Base-by-base conservation (phyloP, 2,113 vertebrate species). In the Ctenomys sociabilis region DNA sequence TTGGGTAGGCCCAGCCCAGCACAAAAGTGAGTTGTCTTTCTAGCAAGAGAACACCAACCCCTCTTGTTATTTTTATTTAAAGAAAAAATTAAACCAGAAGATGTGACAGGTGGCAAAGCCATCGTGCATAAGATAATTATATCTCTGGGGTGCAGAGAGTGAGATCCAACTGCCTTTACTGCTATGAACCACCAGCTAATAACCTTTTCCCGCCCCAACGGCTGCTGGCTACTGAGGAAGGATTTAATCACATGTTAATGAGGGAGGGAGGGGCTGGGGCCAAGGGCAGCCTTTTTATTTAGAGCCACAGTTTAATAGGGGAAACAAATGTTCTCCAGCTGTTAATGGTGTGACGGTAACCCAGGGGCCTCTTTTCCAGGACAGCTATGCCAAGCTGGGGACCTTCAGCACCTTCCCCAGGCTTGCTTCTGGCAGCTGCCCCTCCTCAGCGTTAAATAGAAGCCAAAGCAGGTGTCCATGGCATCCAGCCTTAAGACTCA, bases 21-120 rank as follows among this genome's bases (percentile, higher is more conserved):
- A 85, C 63, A 26, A 86, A 88, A 97, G 85, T 11, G 3, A 93
- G 91, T 37, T 49, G 49, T 61, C 52, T 59, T 8, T 21, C 64
- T 13, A 94, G 97, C 91, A 97, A 96, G 88, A 89, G 94, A 93
- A 91, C 68, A 61, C 61, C 81, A 96, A 83, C 81, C 81, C 52
- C 57, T 93, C 93, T 95, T 0, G 0, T 94, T 97, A 75, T 96
- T 97, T 93, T 97, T 98, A 95, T 88, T 94, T 87, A 32, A 90
- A 96, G n/a, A n/a, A 95, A 85, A 97, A 95, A 96, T 97, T 93
- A 97, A 97, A 91, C 70, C 95, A 93, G 97, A 97, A 96, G 96
- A 97, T 97, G 91, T 97, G 97, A 97, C 98, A 98, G 98, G 97
- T 98, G 97, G 98, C 97, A 95, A 97, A 98, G 90, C 96, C 97